Evolutionary conservation across 2,888 invertebrate genomes (phyloP).

Genomic region (Parnassius orleans): DNA sequence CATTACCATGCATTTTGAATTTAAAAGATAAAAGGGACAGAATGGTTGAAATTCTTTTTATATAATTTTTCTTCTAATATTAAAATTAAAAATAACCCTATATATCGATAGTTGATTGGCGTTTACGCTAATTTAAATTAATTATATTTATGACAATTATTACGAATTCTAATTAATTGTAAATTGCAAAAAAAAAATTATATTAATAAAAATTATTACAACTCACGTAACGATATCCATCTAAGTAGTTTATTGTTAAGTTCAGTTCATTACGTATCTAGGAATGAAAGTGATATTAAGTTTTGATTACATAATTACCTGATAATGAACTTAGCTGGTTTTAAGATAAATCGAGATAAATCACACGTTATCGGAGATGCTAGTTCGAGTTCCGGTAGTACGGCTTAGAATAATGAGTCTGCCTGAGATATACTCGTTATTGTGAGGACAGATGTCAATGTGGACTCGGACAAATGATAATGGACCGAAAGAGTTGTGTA

Average conservation of each 20-base stretch:
- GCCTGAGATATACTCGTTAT: constrained; percentile 63
- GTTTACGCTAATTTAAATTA: too few relatives aligned
- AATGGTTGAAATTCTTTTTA: too few relatives aligned
- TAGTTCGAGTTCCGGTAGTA: constrained; percentile 51
- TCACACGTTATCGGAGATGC: constrained; percentile 27
- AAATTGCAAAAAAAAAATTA: not conserved
- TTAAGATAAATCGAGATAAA: constrained; percentile 9
- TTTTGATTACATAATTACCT: constrained; percentile 16
- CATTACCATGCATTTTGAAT: too few relatives aligned
- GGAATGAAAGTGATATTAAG: constrained; percentile 16
- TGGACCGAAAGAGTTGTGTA: constrained; percentile 42
- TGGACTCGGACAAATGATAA: constrained; percentile 64
- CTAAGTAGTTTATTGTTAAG: not conserved
- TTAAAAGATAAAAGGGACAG: too few relatives aligned
- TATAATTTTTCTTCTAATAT: too few relatives aligned
- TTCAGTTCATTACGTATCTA: constrained; percentile 13
- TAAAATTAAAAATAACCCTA: too few relatives aligned
- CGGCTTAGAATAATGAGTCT: constrained; percentile 59
- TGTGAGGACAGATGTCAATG: constrained; percentile 62
- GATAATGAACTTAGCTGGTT: constrained; percentile 6
- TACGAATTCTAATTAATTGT: not conserved
- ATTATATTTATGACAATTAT: too few relatives aligned
- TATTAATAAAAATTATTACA: not conserved
- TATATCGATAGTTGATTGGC: too few relatives aligned
- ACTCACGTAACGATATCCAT: constrained; percentile 5